phyloP scores from a whole-genome alignment of 2,113 vertebrate genomes.

The Gymnogyps californianus region DNA sequence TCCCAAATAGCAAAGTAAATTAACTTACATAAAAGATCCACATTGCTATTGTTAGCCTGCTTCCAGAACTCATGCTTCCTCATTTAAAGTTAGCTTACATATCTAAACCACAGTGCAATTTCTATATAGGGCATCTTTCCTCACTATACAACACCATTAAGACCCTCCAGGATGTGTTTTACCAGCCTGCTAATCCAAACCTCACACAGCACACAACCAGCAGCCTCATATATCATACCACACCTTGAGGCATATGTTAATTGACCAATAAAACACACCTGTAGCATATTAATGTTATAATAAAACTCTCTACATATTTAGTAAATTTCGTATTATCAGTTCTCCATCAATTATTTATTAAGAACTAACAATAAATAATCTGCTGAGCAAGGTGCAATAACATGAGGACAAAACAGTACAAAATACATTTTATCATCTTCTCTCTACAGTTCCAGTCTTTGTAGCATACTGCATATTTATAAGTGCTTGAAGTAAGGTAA shows the following conservation, averaged over 20 bases:
- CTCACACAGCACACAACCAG: not conserved
- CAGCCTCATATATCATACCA: not conserved
- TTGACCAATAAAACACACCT: conserved; percentile 55
- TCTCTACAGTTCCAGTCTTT: not conserved
- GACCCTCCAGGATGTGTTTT: conserved; percentile 51
- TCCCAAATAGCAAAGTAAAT: conserved; percentile 37
- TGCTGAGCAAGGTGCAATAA: not conserved
- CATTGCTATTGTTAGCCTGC: conserved; percentile 42
- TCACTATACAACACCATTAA: conserved; percentile 19
- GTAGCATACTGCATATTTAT: not conserved
- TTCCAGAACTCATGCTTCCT: conserved; percentile 23
- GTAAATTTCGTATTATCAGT: conserved; percentile 36
- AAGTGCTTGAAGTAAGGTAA: not conserved
- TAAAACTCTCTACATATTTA: conserved; percentile 30
- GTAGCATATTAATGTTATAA: conserved; percentile 17
- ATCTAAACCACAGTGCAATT: conserved; percentile 27
- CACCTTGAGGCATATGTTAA: conserved; percentile 22
- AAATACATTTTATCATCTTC: conserved; percentile 8
- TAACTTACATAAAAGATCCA: conserved; percentile 1
- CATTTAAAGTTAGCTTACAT: not conserved
- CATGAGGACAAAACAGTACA: not conserved
- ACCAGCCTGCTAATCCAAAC: not conserved
- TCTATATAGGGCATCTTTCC: not conserved
- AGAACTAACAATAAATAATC: conserved; percentile 34
- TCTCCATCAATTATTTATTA: conserved; percentile 56